Conservation (phyloP, 2,113 vertebrate species). For the Malurus elegans region DNA sequence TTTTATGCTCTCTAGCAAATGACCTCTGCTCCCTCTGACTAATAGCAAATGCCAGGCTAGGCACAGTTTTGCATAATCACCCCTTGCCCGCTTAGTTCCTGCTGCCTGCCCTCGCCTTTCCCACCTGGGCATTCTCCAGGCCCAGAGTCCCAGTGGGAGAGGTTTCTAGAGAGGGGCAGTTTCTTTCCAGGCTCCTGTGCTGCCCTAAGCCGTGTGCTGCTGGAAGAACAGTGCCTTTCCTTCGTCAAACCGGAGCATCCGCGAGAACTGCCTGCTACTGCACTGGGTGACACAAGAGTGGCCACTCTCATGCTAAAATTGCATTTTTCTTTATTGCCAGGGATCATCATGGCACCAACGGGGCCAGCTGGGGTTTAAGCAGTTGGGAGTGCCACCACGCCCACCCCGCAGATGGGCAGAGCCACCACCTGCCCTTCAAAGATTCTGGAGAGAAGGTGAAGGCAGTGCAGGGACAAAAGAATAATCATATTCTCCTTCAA, state of each 20-base stretch:
- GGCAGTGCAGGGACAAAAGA: background rate
- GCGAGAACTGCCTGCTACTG: background rate
- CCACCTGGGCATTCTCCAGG: rapidly evolving
- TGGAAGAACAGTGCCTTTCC: background rate
- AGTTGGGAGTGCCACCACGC: no score
- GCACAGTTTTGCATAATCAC: background rate
- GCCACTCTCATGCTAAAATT: background rate
- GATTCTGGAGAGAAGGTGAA: background rate
- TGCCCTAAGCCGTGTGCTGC: background rate
- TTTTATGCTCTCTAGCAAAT: rapidly evolving
- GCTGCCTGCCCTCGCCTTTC: rapidly evolving
- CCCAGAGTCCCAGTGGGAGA: rapidly evolving
- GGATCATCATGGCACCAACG: rapidly evolving
- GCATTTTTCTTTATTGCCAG: background rate
- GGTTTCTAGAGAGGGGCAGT: background rate
- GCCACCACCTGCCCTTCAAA: background rate
- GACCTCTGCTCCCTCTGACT: background rate
- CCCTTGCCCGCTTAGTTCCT: background rate
- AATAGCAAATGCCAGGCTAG: rapidly evolving
- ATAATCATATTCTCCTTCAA: background rate
- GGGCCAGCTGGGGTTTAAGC: background rate
- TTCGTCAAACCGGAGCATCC: background rate
- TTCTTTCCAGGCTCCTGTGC: background rate
- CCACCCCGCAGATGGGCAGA: rapidly evolving
- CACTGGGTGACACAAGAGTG: rapidly evolving